Conservation (phyloP, 2,113 vertebrate species). For the Onychorhynchus coronatus region DNA sequence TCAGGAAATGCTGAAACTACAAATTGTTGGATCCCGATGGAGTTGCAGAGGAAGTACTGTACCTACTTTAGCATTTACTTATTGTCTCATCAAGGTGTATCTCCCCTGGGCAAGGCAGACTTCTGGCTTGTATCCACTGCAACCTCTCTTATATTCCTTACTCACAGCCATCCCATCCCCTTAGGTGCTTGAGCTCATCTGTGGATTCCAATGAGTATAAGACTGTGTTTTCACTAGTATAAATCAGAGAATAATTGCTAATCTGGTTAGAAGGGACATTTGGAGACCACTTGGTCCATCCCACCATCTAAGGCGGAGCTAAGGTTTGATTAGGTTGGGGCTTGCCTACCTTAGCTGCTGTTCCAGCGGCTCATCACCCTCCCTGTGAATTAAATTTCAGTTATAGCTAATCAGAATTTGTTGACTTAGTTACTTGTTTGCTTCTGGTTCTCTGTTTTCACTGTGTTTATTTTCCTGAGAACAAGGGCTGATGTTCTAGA, state of each 20-base stretch:
- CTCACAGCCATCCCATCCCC: not conserved
- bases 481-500: not conserved
- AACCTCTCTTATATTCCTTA: rapidly evolving
- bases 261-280: not conserved
- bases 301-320: not conserved
- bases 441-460: not conserved
- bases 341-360: not conserved
- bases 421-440: not conserved
- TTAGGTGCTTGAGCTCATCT: not conserved
- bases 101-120: not conserved
- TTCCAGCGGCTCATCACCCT: not conserved
- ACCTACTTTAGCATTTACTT: not conserved
- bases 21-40: not conserved
- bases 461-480: rapidly evolving
- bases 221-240: rapidly evolving
- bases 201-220: rapidly evolving
- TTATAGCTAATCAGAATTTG: not conserved
- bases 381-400: not conserved
- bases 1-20: not conserved
- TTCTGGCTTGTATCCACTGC: not conserved
- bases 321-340: too few species aligned
- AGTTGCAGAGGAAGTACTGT: not conserved
- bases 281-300: not conserved
- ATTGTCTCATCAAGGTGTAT: rapidly evolving
- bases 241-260: not conserved